Conservation (phyloP, 2,113 vertebrate species). For the Trochalopteron elliotii region DNA sequence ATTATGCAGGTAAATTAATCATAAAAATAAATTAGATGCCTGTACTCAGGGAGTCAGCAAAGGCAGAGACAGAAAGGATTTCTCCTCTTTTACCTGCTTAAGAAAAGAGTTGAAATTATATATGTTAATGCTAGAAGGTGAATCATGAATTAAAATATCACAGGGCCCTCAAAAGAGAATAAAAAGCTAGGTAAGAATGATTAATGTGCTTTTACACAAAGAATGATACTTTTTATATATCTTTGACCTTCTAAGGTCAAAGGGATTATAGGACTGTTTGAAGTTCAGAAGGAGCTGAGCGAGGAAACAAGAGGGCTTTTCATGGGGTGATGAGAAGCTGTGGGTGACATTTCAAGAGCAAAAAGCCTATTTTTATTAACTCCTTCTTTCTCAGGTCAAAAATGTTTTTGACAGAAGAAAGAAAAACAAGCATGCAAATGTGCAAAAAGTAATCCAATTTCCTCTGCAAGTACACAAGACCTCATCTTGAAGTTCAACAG, state of each 20-base stretch:
- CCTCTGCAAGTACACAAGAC: not conserved
- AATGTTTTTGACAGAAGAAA: slow-evolving; percentile 9
- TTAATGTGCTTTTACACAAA: slow-evolving; percentile 62
- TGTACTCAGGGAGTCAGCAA: not conserved
- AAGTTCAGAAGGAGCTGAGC: slow-evolving; percentile 62
- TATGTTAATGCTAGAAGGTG: not conserved
- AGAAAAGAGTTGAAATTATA: not conserved
- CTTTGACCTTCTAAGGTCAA: slow-evolving; percentile 68
- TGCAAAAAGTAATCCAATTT: not conserved
- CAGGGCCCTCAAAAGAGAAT: slow-evolving; percentile 10
- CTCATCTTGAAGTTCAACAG: not conserved
- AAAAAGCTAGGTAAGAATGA: slow-evolving; percentile 52
- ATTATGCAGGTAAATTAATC: not conserved
- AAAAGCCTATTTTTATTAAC: slow-evolving; percentile 63
- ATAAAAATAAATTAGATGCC: not conserved
- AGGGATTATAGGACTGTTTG: slow-evolving; percentile 66
- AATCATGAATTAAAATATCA: slow-evolving; percentile 36
- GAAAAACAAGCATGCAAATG: not conserved
- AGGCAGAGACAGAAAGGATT: not conserved
- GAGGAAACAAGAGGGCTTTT: slow-evolving; percentile 68
- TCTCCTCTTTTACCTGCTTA: not conserved
- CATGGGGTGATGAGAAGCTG: slow-evolving; percentile 64
- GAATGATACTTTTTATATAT: slow-evolving; percentile 70
- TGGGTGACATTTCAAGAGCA: slow-evolving; percentile 55
- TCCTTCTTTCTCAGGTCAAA: slow-evolving; percentile 55